phyloP scores from a whole-genome alignment of 2,888 invertebrate species.

The Agrilus mali region DNA sequence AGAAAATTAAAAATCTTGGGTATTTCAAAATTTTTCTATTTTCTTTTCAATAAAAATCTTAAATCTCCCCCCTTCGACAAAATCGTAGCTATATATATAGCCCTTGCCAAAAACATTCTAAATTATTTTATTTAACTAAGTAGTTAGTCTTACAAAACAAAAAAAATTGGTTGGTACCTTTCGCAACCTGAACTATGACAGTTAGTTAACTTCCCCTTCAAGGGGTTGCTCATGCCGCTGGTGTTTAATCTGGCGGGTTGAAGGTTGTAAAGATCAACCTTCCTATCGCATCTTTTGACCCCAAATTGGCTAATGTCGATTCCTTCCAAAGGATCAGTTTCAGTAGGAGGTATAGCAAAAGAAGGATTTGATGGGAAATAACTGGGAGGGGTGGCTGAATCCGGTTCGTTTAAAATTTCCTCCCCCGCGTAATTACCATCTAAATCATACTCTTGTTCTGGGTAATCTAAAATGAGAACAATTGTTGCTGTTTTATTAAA shows the following conservation, averaged over 20 bases:
- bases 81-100: too few species aligned
- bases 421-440: conserved; percentile 11
- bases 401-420: conserved; percentile 22
- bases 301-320: conserved; percentile 36
- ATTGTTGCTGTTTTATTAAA: neutral
- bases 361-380: conserved; percentile 35
- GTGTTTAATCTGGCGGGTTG: conserved; percentile 71
- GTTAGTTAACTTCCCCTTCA: conserved; percentile 80
- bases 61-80: too few species aligned
- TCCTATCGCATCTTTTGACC: conserved; percentile 73
- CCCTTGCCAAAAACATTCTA: too few species aligned
- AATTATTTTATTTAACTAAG: too few species aligned
- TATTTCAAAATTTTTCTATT: too few species aligned
- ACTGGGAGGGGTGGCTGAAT: conserved; percentile 26
- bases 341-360: conserved; percentile 29
- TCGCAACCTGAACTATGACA: conserved; percentile 81
- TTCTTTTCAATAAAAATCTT: too few species aligned
- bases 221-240: conserved; percentile 65
- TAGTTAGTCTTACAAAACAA: conserved; percentile 44
- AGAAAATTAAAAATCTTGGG: too few species aligned
- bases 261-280: conserved; percentile 73
- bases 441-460: conserved; percentile 7
- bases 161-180: conserved; percentile 42
- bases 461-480: conserved; percentile 6
- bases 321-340: conserved; percentile 32